Conservation (phyloP, 1,140 invertebrate genomes). For the Hylaeus volcanicus region DNA sequence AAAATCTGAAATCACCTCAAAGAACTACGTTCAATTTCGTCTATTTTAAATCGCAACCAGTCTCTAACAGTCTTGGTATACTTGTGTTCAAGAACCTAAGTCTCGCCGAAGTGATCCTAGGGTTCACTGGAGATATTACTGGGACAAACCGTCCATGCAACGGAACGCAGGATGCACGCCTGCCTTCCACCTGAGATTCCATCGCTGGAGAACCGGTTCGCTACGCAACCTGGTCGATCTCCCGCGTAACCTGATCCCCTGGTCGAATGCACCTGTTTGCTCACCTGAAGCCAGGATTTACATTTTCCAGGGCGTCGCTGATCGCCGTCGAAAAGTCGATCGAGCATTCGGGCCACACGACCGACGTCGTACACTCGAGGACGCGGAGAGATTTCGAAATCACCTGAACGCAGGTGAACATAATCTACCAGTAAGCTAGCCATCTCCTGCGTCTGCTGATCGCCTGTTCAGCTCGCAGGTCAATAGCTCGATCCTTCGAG, state of each 20-base stretch:
- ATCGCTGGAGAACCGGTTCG: slow-evolving; percentile 55
- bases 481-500: slow-evolving; percentile 49
- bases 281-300: slow-evolving; percentile 72
- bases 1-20: too few relatives aligned
- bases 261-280: slow-evolving; percentile 73
- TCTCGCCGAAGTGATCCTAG: too few relatives aligned
- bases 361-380: neutral
- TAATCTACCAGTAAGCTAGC: neutral
- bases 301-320: slow-evolving; percentile 40
- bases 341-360: neutral
- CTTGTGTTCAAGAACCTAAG: too few relatives aligned
- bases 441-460: slow-evolving; percentile 42
- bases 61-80: too few relatives aligned
- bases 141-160: too few relatives aligned
- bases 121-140: too few relatives aligned
- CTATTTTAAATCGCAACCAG: too few relatives aligned
- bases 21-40: too few relatives aligned
- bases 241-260: slow-evolving; percentile 69
- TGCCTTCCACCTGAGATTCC: slow-evolving; percentile 28
- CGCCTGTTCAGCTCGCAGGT: slow-evolving; percentile 48
- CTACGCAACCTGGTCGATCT: slow-evolving; percentile 60
- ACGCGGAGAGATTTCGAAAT: neutral
- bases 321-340: slow-evolving; percentile 1
- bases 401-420: neutral
- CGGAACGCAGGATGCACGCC: too few relatives aligned